Conservation (phyloP, 1,140 invertebrate species). For the Bombus soroeensis region DNA sequence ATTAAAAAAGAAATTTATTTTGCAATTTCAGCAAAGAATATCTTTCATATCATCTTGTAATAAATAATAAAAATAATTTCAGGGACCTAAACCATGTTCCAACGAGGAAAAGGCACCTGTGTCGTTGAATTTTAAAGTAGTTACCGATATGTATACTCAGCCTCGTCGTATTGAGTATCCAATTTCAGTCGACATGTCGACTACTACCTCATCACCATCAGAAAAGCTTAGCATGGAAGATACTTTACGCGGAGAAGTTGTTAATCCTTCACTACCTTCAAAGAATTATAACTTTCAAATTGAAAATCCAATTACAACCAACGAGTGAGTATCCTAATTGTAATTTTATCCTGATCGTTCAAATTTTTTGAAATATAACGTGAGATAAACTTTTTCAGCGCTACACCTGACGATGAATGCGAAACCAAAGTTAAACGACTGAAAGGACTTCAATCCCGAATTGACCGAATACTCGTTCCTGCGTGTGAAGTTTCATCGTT, state of each 20-base stretch:
- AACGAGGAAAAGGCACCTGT: neutral
- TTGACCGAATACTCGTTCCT: constrained; percentile 54
- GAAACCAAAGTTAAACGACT: constrained; percentile 10
- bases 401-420: too few relatives aligned
- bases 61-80: constrained; percentile 27
- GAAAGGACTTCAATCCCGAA: constrained; percentile 31
- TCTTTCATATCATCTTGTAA: neutral
- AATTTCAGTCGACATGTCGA: constrained; percentile 28
- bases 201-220: neutral
- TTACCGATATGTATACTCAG: neutral
- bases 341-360: too few relatives aligned
- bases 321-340: constrained; percentile 32
- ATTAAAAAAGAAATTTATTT: neutral
- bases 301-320: constrained; percentile 4
- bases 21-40: neutral
- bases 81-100: constrained; percentile 14
- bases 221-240: neutral
- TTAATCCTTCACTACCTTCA: neutral
- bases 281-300: constrained; percentile 34
- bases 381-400: too few relatives aligned
- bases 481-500: constrained; percentile 30
- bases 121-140: constrained; percentile 18
- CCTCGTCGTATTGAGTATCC: constrained; percentile 36
- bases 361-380: too few relatives aligned
- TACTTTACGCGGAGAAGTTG: constrained; percentile 13